phyloP scores from a whole-genome alignment of 2,888 invertebrate genomes.

The Anorthoa munda region DNA sequence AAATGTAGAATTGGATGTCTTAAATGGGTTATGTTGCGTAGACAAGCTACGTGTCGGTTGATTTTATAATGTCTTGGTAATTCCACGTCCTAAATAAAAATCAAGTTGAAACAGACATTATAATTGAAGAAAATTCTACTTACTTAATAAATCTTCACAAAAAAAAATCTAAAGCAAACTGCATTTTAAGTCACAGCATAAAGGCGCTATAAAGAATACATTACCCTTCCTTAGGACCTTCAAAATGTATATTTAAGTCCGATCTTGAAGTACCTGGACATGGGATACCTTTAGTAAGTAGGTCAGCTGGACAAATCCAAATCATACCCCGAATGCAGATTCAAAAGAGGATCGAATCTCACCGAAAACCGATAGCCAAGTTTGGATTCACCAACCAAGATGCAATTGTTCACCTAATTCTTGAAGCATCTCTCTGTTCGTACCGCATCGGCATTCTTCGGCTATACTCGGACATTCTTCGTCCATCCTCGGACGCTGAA shows the following conservation, averaged over 20 bases:
- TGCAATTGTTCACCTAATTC: slow-evolving; percentile 32
- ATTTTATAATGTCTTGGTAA: background rate
- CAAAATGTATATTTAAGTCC: no score
- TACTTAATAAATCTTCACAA: no score
- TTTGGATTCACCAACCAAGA: slow-evolving; percentile 24
- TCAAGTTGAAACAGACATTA: no score
- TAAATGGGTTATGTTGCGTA: slow-evolving; percentile 47
- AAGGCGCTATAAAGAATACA: no score
- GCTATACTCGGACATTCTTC: slow-evolving; percentile 61
- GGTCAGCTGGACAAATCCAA: background rate
- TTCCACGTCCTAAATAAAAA: no score
- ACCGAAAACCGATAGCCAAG: slow-evolving; percentile 25
- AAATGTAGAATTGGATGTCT: slow-evolving; percentile 57
- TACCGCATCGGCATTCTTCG: slow-evolving; percentile 77
- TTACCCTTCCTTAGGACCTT: no score
- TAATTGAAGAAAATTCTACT: no score
- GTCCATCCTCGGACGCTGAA: slow-evolving; percentile 68
- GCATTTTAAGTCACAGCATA: no score
- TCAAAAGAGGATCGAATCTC: slow-evolving; percentile 12
- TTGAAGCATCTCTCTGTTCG: slow-evolving; percentile 31
- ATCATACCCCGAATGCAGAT: background rate
- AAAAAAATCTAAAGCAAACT: no score
- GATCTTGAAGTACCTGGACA: no score
- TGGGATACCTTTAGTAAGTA: background rate
- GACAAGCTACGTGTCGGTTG: slow-evolving; percentile 10